A percentile compares a stretch with the other conserved stretches of the same genome.
Conservation (phyloP, 2,113 vertebrate genomes). For the Dissostichus mawsoni region DNA sequence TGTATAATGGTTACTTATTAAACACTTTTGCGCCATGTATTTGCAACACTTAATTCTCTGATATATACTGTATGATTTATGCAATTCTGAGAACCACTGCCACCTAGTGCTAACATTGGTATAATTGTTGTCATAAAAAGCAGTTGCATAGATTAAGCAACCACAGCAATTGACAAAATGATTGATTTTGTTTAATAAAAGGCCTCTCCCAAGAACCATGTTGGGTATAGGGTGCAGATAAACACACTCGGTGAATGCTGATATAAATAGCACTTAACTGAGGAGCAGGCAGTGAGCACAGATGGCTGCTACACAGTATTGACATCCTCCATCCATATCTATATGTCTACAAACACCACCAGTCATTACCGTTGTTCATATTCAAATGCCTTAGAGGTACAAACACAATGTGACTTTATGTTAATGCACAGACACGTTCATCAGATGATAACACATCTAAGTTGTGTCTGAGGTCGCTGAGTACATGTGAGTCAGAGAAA, state of each 20-base stretch:
- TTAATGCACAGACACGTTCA: not conserved
- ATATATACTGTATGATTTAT: not conserved
- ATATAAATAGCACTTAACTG: conserved; percentile 67
- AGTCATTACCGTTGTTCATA: conserved; percentile 51
- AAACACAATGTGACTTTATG: conserved; percentile 6
- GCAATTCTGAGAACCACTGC: conserved; percentile 24
- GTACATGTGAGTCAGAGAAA: conserved; percentile 52
- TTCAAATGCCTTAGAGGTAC: conserved; percentile 38
- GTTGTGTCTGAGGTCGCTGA: conserved; percentile 23
- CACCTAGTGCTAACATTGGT: conserved; percentile 53
- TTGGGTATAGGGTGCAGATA: conserved; percentile 58
- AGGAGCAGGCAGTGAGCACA: conserved; percentile 65
- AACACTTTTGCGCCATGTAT: not conserved
- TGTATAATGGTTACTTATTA: not conserved
- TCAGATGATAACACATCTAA: conserved; percentile 25
- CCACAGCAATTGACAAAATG: conserved; percentile 44
- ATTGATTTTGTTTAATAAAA: conserved; percentile 64
- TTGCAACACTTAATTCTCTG: not conserved
- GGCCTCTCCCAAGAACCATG: conserved; percentile 14
- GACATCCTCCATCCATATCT: conserved; percentile 72
- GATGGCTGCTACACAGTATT: conserved; percentile 73
- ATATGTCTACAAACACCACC: conserved; percentile 59
- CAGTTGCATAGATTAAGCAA: conserved; percentile 26
- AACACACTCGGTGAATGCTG: conserved; percentile 55
- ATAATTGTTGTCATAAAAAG: conserved; percentile 17